A percentile compares a stretch with the other conserved stretches of the same genome.
Conservation (phyloP, 2,888 invertebrate species). For the Steromphala cineraria region DNA sequence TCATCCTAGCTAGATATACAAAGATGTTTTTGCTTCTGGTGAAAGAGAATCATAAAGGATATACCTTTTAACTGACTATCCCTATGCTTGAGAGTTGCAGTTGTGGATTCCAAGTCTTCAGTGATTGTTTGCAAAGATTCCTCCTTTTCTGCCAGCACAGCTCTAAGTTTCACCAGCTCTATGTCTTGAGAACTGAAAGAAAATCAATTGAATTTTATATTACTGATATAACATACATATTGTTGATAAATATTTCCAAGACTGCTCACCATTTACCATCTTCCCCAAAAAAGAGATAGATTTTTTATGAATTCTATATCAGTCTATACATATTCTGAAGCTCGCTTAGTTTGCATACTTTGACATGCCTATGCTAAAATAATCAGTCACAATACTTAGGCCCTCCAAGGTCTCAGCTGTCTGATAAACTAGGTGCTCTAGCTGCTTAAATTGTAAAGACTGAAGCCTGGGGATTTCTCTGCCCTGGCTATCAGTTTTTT, state of each 20-base stretch:
- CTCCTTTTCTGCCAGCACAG: neutral
- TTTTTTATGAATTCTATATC: too few species aligned
- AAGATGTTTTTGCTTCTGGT: too few species aligned
- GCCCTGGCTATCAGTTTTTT: too few species aligned
- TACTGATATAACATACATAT: neutral
- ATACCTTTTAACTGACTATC: conserved; percentile 21
- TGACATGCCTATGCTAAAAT: neutral
- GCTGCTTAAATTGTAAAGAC: too few species aligned
- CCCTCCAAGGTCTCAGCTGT: too few species aligned
- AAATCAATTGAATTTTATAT: neutral
- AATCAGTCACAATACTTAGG: neutral
- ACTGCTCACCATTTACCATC: neutral
- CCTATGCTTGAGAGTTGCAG: neutral
- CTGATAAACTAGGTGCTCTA: too few species aligned
- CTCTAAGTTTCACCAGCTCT: neutral
- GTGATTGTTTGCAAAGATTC: conserved; percentile 13
- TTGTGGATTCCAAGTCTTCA: neutral
- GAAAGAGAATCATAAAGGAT: too few species aligned
- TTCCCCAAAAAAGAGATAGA: too few species aligned
- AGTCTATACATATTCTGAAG: too few species aligned
- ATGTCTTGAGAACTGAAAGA: neutral
- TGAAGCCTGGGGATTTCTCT: too few species aligned
- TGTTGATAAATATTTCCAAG: neutral
- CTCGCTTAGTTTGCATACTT: neutral
- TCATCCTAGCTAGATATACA: too few species aligned